phyloP scores from a whole-genome alignment of 2,113 vertebrate genomes.

The Ammospiza caudacuta region DNA sequence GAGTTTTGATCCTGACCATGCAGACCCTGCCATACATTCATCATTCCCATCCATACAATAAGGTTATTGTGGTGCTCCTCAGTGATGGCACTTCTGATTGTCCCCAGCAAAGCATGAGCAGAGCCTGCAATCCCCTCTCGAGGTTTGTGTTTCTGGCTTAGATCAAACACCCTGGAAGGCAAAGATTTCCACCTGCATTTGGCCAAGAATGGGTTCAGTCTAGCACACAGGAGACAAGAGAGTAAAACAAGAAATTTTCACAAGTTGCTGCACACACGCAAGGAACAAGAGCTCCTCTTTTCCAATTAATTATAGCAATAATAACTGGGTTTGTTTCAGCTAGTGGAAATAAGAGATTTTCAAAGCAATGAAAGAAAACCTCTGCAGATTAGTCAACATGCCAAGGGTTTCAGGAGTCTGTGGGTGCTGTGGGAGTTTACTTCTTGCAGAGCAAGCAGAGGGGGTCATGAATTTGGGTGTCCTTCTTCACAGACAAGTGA shows the following conservation, averaged over 20 bases:
- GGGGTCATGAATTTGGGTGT: background rate
- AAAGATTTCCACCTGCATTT: background rate
- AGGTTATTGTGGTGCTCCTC: background rate
- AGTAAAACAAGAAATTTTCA: background rate
- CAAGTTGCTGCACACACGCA: background rate
- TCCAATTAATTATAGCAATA: background rate
- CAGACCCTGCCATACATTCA: background rate
- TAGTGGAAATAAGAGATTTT: background rate
- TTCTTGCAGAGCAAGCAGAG: background rate
- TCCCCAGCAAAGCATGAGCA: background rate
- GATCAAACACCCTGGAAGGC: background rate
- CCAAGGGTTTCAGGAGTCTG: background rate
- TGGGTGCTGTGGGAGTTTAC: background rate
- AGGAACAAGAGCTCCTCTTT: background rate
- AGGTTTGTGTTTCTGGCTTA: background rate
- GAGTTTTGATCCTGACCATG: background rate
- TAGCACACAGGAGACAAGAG: background rate
- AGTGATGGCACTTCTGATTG: fast-evolving
- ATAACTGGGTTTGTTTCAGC: background rate
- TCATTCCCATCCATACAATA: background rate
- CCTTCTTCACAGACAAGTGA: background rate
- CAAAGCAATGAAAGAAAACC: background rate
- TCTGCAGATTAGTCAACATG: background rate
- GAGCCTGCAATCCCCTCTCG: fast-evolving
- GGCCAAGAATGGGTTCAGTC: background rate